Base-by-base conservation (phyloP, 2,797 vertebrate genomes). In the Mormyrops attenuatus region DNA sequence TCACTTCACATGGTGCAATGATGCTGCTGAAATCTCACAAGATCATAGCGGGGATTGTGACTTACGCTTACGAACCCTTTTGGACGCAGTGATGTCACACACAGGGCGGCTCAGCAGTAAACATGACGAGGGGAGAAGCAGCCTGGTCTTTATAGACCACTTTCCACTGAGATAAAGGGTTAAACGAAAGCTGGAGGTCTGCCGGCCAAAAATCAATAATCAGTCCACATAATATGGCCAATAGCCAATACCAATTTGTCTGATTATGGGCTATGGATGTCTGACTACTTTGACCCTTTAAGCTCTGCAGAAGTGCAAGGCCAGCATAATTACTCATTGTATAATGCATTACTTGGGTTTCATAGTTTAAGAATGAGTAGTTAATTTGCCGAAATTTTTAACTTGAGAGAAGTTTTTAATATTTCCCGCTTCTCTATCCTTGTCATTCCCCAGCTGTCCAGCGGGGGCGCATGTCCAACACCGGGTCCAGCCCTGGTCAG, bases 401-500 rank as follows among this genome's bases (percentile, higher is more conserved):
- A 52, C 44, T 47, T 49, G 73, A 44, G 15, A 44, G 8, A n/a
- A 17, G 13, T 44, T 44, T 80, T 44, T 80, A 80, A 80, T 5
- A 20, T 80, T n/a, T 9, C 15, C 38, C 73, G 3, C 38, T n/a
- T 80, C 9, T 80, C 7, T 77, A 38, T 77, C 17, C 44, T 20
- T 69, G 50, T 52, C 60, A 91, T 26, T 91, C 82, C 49, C 15
- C 93, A 97, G 97, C 97, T 53, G 97, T 97, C 3, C 97, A 97
- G 89, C 94, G 97, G 55, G 97, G 97, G 57, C 96, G 97, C 26
- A 96, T 96, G 91, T 97, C 96, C 0, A 97, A 96, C 90, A 93
- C 96, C 15, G 97, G 97, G 92, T 94, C 91, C 93, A 97, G 96
- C 93, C 96, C 97, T 0, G 96, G 96, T 0, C 97, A 97, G 93